Conservation (phyloP, 2,113 vertebrate species). For the Amazona vittata region DNA sequence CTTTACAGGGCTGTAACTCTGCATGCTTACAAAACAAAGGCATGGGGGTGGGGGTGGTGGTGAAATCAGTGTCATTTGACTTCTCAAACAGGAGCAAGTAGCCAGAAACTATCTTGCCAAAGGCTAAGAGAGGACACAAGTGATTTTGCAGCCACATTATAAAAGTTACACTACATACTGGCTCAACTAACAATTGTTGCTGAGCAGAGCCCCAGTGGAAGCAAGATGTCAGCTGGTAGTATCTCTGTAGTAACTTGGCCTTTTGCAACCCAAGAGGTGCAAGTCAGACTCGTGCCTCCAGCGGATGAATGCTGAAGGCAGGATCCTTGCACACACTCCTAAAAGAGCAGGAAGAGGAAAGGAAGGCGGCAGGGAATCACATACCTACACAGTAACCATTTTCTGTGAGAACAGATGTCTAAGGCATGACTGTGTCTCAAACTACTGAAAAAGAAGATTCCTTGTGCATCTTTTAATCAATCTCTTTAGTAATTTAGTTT, state of each 20-base stretch:
- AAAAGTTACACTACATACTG: not conserved
- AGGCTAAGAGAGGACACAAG: not conserved
- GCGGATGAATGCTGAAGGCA: accelerated
- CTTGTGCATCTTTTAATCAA: not conserved
- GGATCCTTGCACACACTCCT: not conserved
- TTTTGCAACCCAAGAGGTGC: not conserved
- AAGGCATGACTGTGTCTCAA: not conserved
- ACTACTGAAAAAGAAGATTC: not conserved
- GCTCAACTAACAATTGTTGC: not conserved
- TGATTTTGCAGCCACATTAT: not conserved
- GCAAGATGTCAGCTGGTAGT: not conserved
- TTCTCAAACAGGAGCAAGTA: not conserved
- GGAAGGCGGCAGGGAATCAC: not conserved
- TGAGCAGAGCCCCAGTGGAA: not conserved
- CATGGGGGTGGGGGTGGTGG: not conserved
- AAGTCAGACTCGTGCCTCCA: not conserved
- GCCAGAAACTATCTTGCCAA: not conserved
- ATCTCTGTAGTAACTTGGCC: not conserved
- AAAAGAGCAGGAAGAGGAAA: not conserved
- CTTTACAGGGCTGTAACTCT: not conserved
- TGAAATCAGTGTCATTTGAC: not conserved
- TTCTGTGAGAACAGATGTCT: not conserved
- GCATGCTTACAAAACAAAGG: not conserved
- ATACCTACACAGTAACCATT: not conserved
- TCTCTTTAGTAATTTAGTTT: not conserved